Evolutionary conservation across 2,888 invertebrate species (phyloP).

Genomic region (Philonicus albiceps): DNA sequence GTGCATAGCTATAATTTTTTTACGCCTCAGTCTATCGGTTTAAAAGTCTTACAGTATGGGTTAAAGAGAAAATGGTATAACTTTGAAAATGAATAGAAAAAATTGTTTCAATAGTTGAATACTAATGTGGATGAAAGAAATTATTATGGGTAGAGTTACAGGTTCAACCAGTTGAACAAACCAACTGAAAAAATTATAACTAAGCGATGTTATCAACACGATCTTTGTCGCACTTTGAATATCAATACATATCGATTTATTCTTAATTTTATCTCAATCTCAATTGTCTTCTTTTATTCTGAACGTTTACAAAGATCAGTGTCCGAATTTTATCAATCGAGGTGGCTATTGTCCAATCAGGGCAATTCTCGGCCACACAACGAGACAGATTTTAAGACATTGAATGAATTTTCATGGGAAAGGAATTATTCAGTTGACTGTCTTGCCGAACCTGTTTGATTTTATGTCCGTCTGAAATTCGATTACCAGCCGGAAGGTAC

Average conservation of each 20-base stretch:
- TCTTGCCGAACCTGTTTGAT: not conserved
- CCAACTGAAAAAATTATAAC: not conserved
- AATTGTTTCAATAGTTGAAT: not conserved
- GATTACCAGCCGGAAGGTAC: not conserved
- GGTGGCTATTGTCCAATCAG: not conserved
- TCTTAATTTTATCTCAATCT: not conserved
- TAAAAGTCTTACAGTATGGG: not conserved
- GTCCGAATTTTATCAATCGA: not conserved
- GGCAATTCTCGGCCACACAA: not conserved
- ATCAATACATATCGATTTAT: not conserved
- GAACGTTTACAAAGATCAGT: not conserved
- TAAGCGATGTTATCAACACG: not conserved
- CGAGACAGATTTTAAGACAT: not conserved
- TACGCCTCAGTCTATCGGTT: no score
- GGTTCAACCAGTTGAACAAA: not conserved
- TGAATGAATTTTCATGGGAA: not conserved
- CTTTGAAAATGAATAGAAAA: not conserved
- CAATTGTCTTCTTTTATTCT: not conserved
- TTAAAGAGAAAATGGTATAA: no score
- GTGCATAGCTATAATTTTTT: not conserved
- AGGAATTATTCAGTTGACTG: not conserved
- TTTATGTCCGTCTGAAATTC: not conserved
- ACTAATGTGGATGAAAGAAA: not conserved
- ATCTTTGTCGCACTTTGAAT: not conserved
- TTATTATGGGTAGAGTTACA: not conserved